phyloP scores from a whole-genome alignment of 2,113 vertebrate genomes.

The Morphnarchus princeps region DNA sequence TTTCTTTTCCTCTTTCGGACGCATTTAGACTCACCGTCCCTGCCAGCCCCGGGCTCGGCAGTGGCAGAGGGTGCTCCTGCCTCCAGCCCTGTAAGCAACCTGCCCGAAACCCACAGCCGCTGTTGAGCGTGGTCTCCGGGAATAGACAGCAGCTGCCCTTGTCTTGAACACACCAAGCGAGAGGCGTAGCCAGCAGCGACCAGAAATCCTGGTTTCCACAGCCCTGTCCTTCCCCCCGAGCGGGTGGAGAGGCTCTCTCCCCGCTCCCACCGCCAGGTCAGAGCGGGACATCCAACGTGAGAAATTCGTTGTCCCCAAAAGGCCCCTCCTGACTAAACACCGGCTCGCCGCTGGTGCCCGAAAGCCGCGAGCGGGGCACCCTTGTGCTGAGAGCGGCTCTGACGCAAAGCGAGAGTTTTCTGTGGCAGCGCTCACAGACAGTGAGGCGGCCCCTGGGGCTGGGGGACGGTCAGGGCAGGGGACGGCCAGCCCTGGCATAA shows the following conservation, averaged over 20 bases:
- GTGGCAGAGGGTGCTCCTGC: conserved; percentile 19
- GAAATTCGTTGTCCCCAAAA: background rate
- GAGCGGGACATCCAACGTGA: background rate
- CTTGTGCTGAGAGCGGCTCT: background rate
- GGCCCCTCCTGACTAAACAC: background rate
- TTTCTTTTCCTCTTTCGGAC: background rate
- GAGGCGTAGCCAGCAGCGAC: background rate
- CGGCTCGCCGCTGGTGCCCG: rapidly evolving
- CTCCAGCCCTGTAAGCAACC: background rate
- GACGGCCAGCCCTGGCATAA: rapidly evolving
- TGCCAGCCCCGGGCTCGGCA: background rate
- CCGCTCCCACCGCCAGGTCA: background rate
- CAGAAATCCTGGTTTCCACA: background rate
- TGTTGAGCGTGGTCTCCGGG: background rate
- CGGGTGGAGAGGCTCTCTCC: background rate
- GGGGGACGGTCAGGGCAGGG: background rate
- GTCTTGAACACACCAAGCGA: background rate
- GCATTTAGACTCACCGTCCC: background rate
- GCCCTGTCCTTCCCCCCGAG: background rate
- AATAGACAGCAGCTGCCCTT: background rate
- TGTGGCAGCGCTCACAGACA: rapidly evolving
- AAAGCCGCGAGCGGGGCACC: background rate
- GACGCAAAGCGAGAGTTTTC: background rate
- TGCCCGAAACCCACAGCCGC: background rate
- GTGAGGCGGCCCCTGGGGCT: background rate